Percentiles rank a stretch among this genome's conserved stretches.
These are phyloP conservation scores for Zeuzera pyrina DNA, from an alignment of 2,888 invertebrate genomes.

Conservation along the genomic window DNA sequence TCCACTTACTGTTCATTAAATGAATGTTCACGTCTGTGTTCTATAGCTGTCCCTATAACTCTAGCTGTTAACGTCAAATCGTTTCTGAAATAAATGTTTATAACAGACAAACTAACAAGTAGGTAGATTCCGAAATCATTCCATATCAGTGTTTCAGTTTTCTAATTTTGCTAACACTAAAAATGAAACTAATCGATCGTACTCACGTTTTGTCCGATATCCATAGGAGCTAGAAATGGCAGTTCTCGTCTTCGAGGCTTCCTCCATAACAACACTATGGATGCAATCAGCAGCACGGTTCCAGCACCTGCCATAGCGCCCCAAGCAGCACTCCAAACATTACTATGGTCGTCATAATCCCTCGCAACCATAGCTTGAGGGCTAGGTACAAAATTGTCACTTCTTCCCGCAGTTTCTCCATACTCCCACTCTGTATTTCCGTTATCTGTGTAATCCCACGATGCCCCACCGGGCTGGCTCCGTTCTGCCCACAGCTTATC, in stretches of 20 bases:
- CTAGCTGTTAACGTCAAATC: no score
- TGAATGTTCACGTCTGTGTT: no score
- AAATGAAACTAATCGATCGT: no score
- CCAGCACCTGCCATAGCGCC: constrained; percentile 57
- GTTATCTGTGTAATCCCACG: constrained; percentile 31
- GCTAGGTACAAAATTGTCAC: constrained; percentile 4
- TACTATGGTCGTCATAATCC: constrained; percentile 28
- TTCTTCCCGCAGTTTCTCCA: constrained; percentile 14
- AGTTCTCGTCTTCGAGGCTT: constrained; percentile 38
- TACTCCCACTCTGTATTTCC: constrained; percentile 21
- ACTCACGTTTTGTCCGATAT: constrained; percentile 55
- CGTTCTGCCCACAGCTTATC: constrained; percentile 59
- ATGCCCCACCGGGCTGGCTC: constrained; percentile 33
- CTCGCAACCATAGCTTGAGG: constrained; percentile 31
- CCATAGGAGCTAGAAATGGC: constrained; percentile 52
- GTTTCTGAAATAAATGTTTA: no score
- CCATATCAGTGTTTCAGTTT: no score
- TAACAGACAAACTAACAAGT: no score
- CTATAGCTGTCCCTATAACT: no score
- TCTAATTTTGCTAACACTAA: no score
- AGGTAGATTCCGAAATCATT: no score
- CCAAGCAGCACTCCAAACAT: constrained; percentile 50
- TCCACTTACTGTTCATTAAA: no score
- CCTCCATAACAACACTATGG: constrained; percentile 41
- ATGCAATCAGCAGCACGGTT: constrained; percentile 47